These are phyloP conservation scores for Lysandra coridon DNA, from an alignment of 2,888 invertebrate species.

Conservation along the genomic window DNA sequence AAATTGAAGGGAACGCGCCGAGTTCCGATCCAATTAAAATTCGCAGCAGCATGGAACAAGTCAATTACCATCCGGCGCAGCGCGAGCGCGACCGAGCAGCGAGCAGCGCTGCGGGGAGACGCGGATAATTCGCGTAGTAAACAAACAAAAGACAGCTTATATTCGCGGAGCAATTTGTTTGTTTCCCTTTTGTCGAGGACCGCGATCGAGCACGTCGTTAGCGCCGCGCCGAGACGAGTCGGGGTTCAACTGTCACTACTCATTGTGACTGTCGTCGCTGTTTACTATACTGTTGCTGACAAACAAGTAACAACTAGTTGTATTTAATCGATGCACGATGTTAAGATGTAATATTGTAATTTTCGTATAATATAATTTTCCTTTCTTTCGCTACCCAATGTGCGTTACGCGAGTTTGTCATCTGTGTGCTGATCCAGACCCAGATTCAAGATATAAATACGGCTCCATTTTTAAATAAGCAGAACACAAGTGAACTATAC, in stretches of 20 bases:
- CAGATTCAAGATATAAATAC: background rate
- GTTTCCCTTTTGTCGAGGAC: conserved; percentile 37
- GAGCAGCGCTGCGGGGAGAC: conserved; percentile 19
- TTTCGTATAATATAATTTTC: no score
- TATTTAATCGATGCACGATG: no score
- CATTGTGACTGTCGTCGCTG: background rate
- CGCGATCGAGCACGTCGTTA: conserved; percentile 14
- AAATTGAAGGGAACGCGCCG: conserved; percentile 38
- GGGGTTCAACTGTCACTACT: background rate
- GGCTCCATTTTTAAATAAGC: background rate
- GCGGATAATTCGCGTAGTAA: conserved; percentile 33
- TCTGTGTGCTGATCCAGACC: no score
- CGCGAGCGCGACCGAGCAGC: background rate
- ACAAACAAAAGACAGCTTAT: conserved; percentile 38
- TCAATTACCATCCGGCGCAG: conserved; percentile 36
- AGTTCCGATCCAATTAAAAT: conserved; percentile 43
- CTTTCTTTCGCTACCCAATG: no score
- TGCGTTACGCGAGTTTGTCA: no score
- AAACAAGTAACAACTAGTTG: background rate
- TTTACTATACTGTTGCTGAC: background rate
- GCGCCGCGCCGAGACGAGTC: background rate
- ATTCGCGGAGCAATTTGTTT: conserved; percentile 36
- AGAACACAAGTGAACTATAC: background rate
- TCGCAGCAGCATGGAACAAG: conserved; percentile 39
- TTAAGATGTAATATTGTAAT: no score